Conservation (phyloP, 37 sponge, comb jelly and placozoan genomes). For the Aplysina aerophoba region DNA sequence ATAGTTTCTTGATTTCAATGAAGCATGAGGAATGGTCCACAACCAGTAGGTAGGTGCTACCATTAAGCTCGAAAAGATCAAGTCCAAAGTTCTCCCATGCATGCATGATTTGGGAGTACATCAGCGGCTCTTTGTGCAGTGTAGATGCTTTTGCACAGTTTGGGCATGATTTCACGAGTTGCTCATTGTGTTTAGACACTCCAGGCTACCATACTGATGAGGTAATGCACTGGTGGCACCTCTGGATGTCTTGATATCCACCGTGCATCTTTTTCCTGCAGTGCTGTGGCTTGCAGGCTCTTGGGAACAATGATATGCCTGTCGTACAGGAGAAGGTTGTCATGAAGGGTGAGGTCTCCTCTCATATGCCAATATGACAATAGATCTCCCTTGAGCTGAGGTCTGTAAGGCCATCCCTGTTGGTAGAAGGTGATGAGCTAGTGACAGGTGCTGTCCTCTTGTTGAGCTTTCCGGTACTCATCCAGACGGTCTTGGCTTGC, state of each 20-base stretch:
- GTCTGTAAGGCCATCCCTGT: slow-evolving; percentile 19
- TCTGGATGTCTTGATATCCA: slow-evolving; percentile 29
- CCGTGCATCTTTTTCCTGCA: slow-evolving; percentile 24
- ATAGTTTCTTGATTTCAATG: not conserved
- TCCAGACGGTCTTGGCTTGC: slow-evolving; percentile 26
- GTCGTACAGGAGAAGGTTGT: slow-evolving; percentile 27
- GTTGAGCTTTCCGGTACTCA: slow-evolving; percentile 23
- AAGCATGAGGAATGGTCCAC: slow-evolving; percentile 3
- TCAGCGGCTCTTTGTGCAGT: slow-evolving; percentile 10
- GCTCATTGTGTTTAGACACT: not conserved
- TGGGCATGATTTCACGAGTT: not conserved
- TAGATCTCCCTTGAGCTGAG: not conserved
- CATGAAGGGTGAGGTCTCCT: slow-evolving; percentile 31
- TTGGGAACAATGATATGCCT: slow-evolving; percentile 28
- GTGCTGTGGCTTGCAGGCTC: slow-evolving; percentile 18
- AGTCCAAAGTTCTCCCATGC: not conserved
- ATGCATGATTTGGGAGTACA: not conserved
- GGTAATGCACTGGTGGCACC: not conserved
- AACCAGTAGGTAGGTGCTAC: slow-evolving; percentile 6
- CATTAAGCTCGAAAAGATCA: not conserved
- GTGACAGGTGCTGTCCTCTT: slow-evolving; percentile 6
- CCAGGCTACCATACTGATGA: slow-evolving; percentile 28
- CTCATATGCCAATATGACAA: slow-evolving; percentile 25
- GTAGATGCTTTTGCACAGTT: not conserved
- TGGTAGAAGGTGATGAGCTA: slow-evolving; percentile 15